Evolutionary conservation across 2,797 vertebrate species (phyloP), one percentile per base, ranked within the genome.

Genomic region (Sphaeramia orbicularis): DNA sequence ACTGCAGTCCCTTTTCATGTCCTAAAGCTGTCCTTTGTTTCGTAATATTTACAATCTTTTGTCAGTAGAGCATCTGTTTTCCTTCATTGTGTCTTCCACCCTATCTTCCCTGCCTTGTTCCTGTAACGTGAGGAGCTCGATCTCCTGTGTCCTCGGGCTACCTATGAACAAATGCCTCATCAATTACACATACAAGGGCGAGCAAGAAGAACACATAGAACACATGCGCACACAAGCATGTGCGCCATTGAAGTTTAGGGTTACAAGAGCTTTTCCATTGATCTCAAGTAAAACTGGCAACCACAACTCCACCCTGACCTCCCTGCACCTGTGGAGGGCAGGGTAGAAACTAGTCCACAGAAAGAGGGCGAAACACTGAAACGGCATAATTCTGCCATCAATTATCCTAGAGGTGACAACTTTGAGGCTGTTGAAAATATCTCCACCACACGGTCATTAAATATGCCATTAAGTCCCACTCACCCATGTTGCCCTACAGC

Each of bases 201-300:
- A 64, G 62, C 18, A 12, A 42, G 60, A 66, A 52, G 32, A 35
- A 35, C 58, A 16, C 56, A 72, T 44, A 50, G 9, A 58, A 44
- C 35, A 44, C 37, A 45, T 24, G 43, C 49, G 35, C 32, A 65
- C 51, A 19, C 64, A 24, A 9, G 10, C 56, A 69, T 21, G 57
- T 36, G 58, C 42, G 24, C 51, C 54, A 47, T n/a, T 44, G 70
- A 68, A 40, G 87, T 86, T 78, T 92, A 74, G 58, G 51, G 74
- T 94, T 93, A 88, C 93, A 54, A 42, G 36, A 75, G 60, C 63
- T 76, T 88, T 90, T 92, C 86, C 76, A 79, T 72, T 92, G 79
- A 86, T 72, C 71, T 77, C 36, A 66, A 61, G 64, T 30, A 56
- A 74, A 82, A 78, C 54, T 43, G 62, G 32, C 62, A 66, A 85